Base-by-base conservation (phyloP, 2,113 vertebrate species). In the Hippocampus abdominalis region DNA sequence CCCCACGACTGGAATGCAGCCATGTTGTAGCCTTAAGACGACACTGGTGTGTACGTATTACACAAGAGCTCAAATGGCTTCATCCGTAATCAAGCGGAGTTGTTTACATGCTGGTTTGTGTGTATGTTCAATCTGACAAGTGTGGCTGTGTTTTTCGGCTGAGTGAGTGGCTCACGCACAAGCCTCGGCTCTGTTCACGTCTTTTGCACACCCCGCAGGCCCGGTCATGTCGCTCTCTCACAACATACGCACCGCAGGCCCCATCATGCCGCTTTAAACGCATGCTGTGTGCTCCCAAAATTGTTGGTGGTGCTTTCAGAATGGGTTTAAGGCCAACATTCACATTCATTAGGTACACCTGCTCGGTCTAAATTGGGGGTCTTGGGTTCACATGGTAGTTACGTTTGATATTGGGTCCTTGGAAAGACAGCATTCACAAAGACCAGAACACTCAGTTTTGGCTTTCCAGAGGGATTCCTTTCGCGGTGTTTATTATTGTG, bases 191-290 rank as follows among this genome's bases (percentile, higher is more conserved):
- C 84, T 88, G 86, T 89, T 87, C 64, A 61, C 3, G 42, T 71
- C 69, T 66, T 11, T 71, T 71, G 71, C 74, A 77, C 84, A 13
- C 73, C 69, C 72, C 74, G 77, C 88, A 88, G 77, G 87, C 64
- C 80, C n/a, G 4, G 70, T 86, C 89, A 84, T 66, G 89, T 79
- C 15, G 21, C 54, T 67, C 8, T 23, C 54, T 70, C 27, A 77
- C 75, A 76, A 27, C 57, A 18, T 29, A 44, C 10, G 32, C 27
- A 27, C 29, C 57, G 20, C 27, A 60, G 23, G 54, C 54, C 25
- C 23, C 25, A 57, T 57, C 54, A 57, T 12, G 23, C 23, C 11
- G 12, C 23, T 57, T 5, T 7, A 49, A 49, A 49, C 16, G 18
- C 16, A 49, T 16, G 18, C 46, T 18, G 15, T 21, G 48, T 21